Evolutionary conservation across 1,140 invertebrate genomes (phyloP), one percentile per base, ranked within the genome.

Genomic region (Hyles vespertilio): DNA sequence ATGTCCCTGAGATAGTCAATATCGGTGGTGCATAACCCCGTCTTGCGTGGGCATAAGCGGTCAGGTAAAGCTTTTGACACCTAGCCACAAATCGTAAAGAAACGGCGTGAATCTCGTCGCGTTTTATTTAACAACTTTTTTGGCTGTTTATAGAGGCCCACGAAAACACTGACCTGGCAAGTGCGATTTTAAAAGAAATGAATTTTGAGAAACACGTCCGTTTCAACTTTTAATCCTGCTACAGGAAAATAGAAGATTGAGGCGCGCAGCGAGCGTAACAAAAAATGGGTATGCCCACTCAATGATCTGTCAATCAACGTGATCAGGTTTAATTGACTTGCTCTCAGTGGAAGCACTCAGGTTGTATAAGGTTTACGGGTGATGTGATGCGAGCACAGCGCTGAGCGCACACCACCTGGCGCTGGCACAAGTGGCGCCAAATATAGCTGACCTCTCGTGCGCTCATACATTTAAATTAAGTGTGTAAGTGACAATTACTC

Each of bases 61-160:
- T 73, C 84, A 86, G 83, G 84, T 88, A 88, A 84, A 77, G 80
- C 84, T 88, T 88, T 88, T 88, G 84, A 88, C 84, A 88, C 84
- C 84, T 88, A 84, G 72, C 73, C 68, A 70, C 59, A 63, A 53
- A 59, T 69, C 67, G 68, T 62, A 67, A 63, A 52, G 66, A 63
- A 61, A 63, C 63, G 70, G 84, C 75, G 84, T 85, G 79, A 85
- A 84, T 78, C 72, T 83, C 75, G 65, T 72, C 83, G 80, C 84
- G 65, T 77, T 74, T 67, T 80, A 69, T 80, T 86, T 87, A 84
- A 72, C 79, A 60, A 72, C 61, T 79, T 84, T 81, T 85, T 77
- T 78, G 59, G 59, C 56, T 81, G 60, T 81, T 78, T 82, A 70
- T 74, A 69, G 63, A 75, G 67, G 65, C 56, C 56, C 56, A 54